These are phyloP conservation scores for Drosophila busckii DNA, from an alignment of 1,140 invertebrate species.

Conservation along the genomic window DNA sequence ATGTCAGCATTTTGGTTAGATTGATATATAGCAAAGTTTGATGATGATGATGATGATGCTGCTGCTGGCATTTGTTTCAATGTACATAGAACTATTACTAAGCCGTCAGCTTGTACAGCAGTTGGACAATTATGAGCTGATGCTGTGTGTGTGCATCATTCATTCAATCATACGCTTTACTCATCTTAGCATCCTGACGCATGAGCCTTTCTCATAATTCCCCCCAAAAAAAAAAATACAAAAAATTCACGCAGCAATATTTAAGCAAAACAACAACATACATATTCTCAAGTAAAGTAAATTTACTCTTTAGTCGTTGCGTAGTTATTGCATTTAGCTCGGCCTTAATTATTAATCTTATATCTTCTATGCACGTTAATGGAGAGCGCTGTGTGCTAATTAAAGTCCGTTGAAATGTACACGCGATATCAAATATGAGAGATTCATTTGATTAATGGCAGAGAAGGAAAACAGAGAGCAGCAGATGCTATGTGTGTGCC, in stretches of 20 bases:
- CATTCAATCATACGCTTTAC: conserved; percentile 41
- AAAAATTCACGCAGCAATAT: too few relatives aligned
- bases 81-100: conserved; percentile 6
- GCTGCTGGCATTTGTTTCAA: conserved; percentile 3
- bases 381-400: conserved; percentile 22
- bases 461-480: too few relatives aligned
- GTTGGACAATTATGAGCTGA: conserved; percentile 16
- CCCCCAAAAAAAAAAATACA: conserved; percentile 4
- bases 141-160: not conserved
- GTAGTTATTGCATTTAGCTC: conserved; percentile 67
- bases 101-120: conserved; percentile 7
- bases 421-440: not conserved
- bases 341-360: conserved; percentile 71
- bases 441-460: too few relatives aligned
- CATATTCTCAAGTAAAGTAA: conserved; percentile 6
- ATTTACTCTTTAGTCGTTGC: conserved; percentile 49
- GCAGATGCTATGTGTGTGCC: too few relatives aligned
- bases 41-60: too few relatives aligned
- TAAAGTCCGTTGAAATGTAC: conserved; percentile 4
- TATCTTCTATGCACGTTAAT: conserved; percentile 69
- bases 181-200: conserved; percentile 31
- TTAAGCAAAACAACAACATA: too few relatives aligned
- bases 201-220: conserved; percentile 44
- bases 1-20: conserved; percentile 62
- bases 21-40: conserved; percentile 27